A percentile compares a stretch with the other conserved stretches of the same genome.
Conservation (phyloP, 2,888 invertebrate species). For the Sinopyrophorus schimmeli region DNA sequence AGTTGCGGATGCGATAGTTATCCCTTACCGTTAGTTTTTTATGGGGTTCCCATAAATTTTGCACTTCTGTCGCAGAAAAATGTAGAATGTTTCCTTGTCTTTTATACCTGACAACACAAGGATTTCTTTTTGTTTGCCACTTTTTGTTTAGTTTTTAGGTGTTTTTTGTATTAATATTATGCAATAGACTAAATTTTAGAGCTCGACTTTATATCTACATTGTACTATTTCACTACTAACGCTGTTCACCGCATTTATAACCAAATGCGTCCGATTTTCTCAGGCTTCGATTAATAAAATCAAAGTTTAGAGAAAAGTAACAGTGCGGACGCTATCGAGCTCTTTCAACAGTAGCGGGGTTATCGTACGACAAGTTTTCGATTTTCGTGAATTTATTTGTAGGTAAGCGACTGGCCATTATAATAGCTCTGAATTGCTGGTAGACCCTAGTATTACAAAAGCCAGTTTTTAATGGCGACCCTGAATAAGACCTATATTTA, state of each 20-base stretch:
- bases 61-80: conserved; percentile 34
- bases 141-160: conserved; percentile 11
- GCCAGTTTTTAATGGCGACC: conserved; percentile 56
- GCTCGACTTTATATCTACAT: too few relatives aligned
- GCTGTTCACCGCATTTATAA: too few relatives aligned
- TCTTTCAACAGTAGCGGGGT: too few relatives aligned
- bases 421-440: conserved; percentile 49
- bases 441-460: conserved; percentile 47
- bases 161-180: too few relatives aligned
- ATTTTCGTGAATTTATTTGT: conserved; percentile 24
- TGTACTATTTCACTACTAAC: too few relatives aligned
- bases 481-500: conserved; percentile 49
- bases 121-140: too few relatives aligned
- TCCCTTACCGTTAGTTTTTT: conserved; percentile 46
- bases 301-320: conserved; percentile 9
- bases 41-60: conserved; percentile 48
- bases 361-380: conserved; percentile 12
- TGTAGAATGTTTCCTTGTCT: conserved; percentile 35
- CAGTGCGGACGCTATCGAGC: conserved; percentile 4
- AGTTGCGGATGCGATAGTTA: conserved; percentile 27
- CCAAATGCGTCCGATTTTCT: conserved; percentile 24
- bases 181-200: too few relatives aligned
- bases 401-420: conserved; percentile 42
- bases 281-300: conserved; percentile 27
- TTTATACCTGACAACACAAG: conserved; percentile 34